Conservation (phyloP, 2,888 invertebrate species). For the Pachymerium ferrugineum region DNA sequence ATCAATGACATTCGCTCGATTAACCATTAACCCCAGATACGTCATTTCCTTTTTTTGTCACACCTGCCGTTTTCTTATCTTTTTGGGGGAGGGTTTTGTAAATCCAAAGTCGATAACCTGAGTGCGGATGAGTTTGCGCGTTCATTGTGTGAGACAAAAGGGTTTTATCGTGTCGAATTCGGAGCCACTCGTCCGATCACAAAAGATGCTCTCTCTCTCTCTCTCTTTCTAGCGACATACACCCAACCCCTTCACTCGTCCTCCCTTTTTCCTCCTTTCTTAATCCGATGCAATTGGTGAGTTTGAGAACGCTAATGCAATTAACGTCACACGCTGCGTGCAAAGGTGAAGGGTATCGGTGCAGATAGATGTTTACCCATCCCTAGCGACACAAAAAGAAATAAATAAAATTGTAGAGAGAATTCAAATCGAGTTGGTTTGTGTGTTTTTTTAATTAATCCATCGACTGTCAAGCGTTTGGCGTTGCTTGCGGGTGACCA, state of each 20-base stretch:
- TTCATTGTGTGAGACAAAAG: constrained; percentile 20
- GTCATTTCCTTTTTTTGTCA: constrained; percentile 3
- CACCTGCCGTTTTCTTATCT: constrained; percentile 21
- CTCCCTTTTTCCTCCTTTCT: constrained; percentile 28
- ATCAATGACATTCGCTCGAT: too few relatives aligned
- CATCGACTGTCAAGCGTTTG: neutral
- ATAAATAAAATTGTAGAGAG: neutral
- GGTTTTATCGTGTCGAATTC: constrained; percentile 27
- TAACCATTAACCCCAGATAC: constrained; percentile 16
- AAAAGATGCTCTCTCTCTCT: neutral
- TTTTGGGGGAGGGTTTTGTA: constrained; percentile 9
- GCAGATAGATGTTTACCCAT: constrained; percentile 12
- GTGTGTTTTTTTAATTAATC: neutral
- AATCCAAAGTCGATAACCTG: constrained; percentile 27
- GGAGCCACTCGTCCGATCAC: constrained; percentile 27
- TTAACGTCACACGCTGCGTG: constrained; percentile 25
- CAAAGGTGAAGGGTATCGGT: constrained; percentile 25
- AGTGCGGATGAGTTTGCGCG: constrained; percentile 22
- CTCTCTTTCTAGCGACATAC: neutral
- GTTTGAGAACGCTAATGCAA: constrained; percentile 22
- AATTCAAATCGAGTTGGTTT: neutral
- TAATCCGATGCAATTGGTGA: constrained; percentile 22
- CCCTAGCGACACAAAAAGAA: neutral
- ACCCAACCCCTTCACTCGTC: neutral
- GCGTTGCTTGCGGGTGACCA: neutral